Evolutionary conservation across 1,140 invertebrate genomes (phyloP).

Genomic region (Drosophila grimshawi): DNA sequence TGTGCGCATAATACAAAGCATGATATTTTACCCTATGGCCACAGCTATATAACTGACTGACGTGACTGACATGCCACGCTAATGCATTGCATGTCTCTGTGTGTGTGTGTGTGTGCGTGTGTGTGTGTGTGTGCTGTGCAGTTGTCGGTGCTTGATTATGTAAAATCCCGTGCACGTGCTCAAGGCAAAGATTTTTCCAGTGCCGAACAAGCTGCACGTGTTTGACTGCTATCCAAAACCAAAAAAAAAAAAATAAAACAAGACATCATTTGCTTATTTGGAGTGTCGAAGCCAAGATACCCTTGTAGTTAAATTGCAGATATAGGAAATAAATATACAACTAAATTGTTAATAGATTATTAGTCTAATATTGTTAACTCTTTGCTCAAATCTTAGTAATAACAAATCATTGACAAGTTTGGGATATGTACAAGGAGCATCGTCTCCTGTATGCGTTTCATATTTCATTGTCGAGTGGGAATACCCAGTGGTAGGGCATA

Average conservation of each 20-base stretch:
- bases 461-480: neutral
- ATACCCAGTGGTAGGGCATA: neutral
- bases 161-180: constrained; percentile 81
- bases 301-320: neutral
- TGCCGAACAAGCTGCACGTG: constrained; percentile 78
- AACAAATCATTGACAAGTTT: no score
- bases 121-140: constrained; percentile 51
- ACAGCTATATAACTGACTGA: constrained; percentile 9
- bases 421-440: no score
- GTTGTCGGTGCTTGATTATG: constrained; percentile 74
- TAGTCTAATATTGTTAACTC: no score
- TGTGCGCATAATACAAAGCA: constrained; percentile 47
- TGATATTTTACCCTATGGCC: constrained; percentile 62
- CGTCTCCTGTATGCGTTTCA: neutral
- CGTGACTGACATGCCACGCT: constrained; percentile 37
- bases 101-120: constrained; percentile 11
- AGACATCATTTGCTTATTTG: neutral
- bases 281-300: neutral
- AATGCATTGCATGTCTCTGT: constrained; percentile 37
- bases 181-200: constrained; percentile 81
- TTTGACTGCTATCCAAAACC: constrained; percentile 41
- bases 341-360: no score
- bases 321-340: no score
- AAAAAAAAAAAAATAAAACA: constrained; percentile 15
- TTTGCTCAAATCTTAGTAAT: no score